These are phyloP conservation scores for Tortricodes alternella DNA, from an alignment of 2,888 invertebrate species.

Conservation along the genomic window DNA sequence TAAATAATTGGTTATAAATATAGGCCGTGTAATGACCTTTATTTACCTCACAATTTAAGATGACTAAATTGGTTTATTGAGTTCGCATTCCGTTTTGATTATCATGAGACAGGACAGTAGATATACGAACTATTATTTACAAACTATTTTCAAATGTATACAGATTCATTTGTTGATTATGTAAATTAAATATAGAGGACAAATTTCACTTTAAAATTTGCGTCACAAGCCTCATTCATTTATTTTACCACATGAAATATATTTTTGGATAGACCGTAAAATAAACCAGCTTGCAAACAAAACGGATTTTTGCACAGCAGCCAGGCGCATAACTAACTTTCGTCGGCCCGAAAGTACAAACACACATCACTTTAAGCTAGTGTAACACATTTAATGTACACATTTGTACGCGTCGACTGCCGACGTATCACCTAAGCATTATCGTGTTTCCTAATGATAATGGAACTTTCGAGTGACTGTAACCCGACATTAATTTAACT, in stretches of 20 bases:
- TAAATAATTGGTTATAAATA: neutral
- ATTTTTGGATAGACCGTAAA: no score
- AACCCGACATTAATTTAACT: slow-evolving; percentile 79
- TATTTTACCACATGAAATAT: neutral
- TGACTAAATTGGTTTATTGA: slow-evolving; percentile 2
- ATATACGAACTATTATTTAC: no score
- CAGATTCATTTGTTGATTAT: no score
- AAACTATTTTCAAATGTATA: no score
- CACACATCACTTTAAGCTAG: slow-evolving; percentile 7
- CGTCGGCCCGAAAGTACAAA: neutral
- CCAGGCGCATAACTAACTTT: neutral
- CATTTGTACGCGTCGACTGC: slow-evolving; percentile 25
- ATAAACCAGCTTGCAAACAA: neutral
- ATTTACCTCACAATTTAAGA: neutral
- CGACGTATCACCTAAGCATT: slow-evolving; percentile 65
- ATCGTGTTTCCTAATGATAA: slow-evolving; percentile 76
- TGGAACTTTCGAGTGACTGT: slow-evolving; percentile 80
- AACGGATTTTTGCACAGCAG: neutral
- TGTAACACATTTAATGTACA: slow-evolving; percentile 19
- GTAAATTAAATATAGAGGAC: no score
- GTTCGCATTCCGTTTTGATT: no score
- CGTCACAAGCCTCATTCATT: no score
- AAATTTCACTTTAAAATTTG: no score
- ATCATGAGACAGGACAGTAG: no score
- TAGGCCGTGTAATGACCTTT: neutral